Evolutionary conservation across 35 echinoderm and acorn worm genomes (phyloP).

Genomic region (Ophioderma brevispina): DNA sequence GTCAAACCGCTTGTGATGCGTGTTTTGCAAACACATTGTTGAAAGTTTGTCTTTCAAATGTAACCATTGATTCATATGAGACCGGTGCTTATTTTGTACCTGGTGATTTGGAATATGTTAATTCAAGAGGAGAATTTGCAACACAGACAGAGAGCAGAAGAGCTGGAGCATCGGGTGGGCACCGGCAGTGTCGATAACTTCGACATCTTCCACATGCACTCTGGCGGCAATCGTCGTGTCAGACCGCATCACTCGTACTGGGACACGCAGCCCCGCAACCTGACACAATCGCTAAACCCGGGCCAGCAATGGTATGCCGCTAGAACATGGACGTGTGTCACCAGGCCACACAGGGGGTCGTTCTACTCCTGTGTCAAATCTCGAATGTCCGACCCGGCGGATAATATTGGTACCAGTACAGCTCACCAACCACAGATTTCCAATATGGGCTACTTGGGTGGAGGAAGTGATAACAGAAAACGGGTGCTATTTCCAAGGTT

Average conservation of each 20-base stretch:
- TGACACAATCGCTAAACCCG: slow-evolving; percentile 87
- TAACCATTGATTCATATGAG: too few species aligned
- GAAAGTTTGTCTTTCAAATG: too few species aligned
- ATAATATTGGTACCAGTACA: slow-evolving; percentile 58
- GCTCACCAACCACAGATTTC: slow-evolving; percentile 94
- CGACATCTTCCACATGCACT: slow-evolving; percentile 69
- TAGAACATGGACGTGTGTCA: slow-evolving; percentile 72
- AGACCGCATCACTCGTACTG: slow-evolving; percentile 64
- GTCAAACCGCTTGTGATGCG: too few species aligned
- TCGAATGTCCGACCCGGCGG: slow-evolving; percentile 45
- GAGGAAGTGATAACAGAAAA: not conserved
- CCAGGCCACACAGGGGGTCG: slow-evolving; percentile 80
- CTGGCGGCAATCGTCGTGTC: not conserved
- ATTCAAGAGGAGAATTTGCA: slow-evolving; percentile 97
- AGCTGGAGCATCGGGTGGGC: slow-evolving; percentile 89
- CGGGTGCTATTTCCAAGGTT: slow-evolving; percentile 26
- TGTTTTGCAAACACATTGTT: too few species aligned
- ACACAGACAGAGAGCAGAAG: slow-evolving; percentile 83
- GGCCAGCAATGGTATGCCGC: slow-evolving; percentile 94
- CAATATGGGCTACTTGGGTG: slow-evolving; percentile 41
- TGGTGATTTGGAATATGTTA: too few species aligned
- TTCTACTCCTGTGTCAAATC: slow-evolving; percentile 82
- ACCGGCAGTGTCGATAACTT: slow-evolving; percentile 97
- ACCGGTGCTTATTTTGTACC: too few species aligned
- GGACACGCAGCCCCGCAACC: slow-evolving; percentile 67